Evolutionary conservation across 1,140 invertebrate species (phyloP), one percentile per base, ranked within the genome.

Genomic region (Epicauta chinensis): DNA sequence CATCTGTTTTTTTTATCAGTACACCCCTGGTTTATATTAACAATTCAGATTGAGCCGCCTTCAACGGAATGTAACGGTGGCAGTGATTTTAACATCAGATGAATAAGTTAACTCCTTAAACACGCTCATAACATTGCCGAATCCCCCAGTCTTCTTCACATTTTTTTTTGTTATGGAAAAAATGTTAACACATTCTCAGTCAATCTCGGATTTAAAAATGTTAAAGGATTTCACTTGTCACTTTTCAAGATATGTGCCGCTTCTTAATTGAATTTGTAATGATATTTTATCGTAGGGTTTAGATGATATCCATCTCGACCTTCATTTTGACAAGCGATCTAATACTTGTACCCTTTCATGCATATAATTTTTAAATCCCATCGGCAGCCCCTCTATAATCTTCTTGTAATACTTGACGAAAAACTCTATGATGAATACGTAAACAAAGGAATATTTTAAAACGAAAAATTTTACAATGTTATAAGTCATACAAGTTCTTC

Each of bases 101-200:
- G 56, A 58, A 58, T 58, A 58, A 58, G 51, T 58, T 48, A 23
- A 36, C 46, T 58, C 47, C 51, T 58, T 51, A 7, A 55, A 51
- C 48, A 58, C 44, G 48, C 39, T 58, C 56, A 58, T 58, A 58
- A 58, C 52, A 58, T 49, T 23, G 23, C 23, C 23, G 56, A 55
- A 51, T 47, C 56, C 56, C 47, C 44, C 23, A 23, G 23, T 23
- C 4, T 23, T 23, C 23, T 58, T 53, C 45, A 49, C 34, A 53
- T 49, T 46, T 51, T 58, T 58, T 51, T 58, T 58, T 58, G 56
- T 58, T 31, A 58, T 58, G 56, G 50, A 58, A 23, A 58, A 58
- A 55, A 55, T 46, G 56, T 58, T 54, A 53, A 51, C 56, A 58
- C 56, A 42, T 58, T 58, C 34, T 35, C 15, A 32, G 11, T 35